Evolutionary conservation across 2,797 vertebrate species (phyloP).

Genomic region (Momotus momota): DNA sequence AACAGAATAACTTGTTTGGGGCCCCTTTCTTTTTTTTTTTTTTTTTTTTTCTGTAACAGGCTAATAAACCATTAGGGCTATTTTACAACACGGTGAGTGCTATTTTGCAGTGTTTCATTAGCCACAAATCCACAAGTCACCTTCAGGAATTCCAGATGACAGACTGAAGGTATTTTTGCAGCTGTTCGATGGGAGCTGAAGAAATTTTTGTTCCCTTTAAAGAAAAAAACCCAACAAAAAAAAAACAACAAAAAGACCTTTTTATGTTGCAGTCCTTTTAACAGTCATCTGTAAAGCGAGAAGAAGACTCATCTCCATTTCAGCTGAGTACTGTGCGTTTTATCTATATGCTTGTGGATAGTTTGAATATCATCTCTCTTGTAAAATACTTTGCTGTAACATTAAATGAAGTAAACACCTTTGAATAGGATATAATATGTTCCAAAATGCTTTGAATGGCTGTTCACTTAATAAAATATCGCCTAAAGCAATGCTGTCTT

Average conservation of each 20-base stretch:
- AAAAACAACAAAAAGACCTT: background rate
- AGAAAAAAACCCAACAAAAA: background rate
- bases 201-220: slow-evolving; percentile 38
- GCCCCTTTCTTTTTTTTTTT: slow-evolving; percentile 35
- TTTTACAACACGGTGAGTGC: slow-evolving; percentile 67
- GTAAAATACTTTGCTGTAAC: slow-evolving; percentile 41
- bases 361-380: slow-evolving; percentile 63
- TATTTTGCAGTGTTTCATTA: slow-evolving; percentile 77
- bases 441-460: slow-evolving; percentile 53
- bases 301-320: background rate
- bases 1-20: slow-evolving; percentile 6
- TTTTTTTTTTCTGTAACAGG: slow-evolving; percentile 31
- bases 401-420: slow-evolving; percentile 17
- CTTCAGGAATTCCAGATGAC: slow-evolving; percentile 73
- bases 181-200: slow-evolving; percentile 68
- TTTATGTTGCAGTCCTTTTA: background rate
- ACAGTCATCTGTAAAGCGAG: slow-evolving; percentile 13
- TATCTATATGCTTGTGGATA: slow-evolving; percentile 21
- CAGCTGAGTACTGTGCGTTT: background rate
- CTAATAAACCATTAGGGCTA: slow-evolving; percentile 62
- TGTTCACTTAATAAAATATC: slow-evolving; percentile 40
- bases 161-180: slow-evolving; percentile 75
- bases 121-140: slow-evolving; percentile 71
- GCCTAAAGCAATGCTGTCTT: slow-evolving; percentile 48
- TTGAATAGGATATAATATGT: slow-evolving; percentile 18